Conservation (phyloP, 2,888 invertebrate species). For the Pterostichus niger region DNA sequence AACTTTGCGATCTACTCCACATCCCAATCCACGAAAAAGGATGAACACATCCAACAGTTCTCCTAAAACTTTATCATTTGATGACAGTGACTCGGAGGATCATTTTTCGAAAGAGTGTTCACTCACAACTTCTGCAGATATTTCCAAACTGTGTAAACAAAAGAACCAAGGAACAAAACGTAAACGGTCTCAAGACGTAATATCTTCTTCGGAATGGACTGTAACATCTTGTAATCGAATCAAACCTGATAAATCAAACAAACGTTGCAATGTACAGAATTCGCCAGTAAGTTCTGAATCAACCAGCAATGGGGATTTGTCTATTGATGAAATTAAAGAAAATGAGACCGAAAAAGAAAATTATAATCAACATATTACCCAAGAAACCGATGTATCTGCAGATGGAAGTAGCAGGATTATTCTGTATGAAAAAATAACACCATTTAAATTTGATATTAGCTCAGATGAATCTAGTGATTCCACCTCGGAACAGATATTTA, state of each 20-base stretch:
- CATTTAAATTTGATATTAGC: neutral
- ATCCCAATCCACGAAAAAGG: slow-evolving; percentile 42
- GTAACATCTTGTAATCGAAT: slow-evolving; percentile 26
- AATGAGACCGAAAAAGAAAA: too few species aligned
- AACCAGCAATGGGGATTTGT: neutral
- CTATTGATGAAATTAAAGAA: too few species aligned
- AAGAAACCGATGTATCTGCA: too few species aligned
- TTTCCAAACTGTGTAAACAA: slow-evolving; percentile 4
- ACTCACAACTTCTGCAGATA: slow-evolving; percentile 13
- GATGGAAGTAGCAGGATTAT: neutral
- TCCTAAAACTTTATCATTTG: slow-evolving; percentile 50
- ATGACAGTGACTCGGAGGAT: slow-evolving; percentile 49
- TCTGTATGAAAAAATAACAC: neutral
- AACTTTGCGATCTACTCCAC: slow-evolving; percentile 26
- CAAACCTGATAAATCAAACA: slow-evolving; percentile 57
- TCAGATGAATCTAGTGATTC: slow-evolving; percentile 6
- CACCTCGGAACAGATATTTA: neutral
- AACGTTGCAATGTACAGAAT: neutral
- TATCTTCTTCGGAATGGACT: slow-evolving; percentile 21
- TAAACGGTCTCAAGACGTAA: slow-evolving; percentile 8
- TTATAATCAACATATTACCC: too few species aligned
- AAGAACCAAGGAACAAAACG: slow-evolving; percentile 38
- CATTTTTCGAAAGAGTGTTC: neutral
- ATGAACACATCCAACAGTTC: slow-evolving; percentile 26
- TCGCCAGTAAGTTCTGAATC: neutral